These are phyloP conservation scores for Heteropelma amictum DNA, from an alignment of 2,888 invertebrate species.

Conservation along the genomic window DNA sequence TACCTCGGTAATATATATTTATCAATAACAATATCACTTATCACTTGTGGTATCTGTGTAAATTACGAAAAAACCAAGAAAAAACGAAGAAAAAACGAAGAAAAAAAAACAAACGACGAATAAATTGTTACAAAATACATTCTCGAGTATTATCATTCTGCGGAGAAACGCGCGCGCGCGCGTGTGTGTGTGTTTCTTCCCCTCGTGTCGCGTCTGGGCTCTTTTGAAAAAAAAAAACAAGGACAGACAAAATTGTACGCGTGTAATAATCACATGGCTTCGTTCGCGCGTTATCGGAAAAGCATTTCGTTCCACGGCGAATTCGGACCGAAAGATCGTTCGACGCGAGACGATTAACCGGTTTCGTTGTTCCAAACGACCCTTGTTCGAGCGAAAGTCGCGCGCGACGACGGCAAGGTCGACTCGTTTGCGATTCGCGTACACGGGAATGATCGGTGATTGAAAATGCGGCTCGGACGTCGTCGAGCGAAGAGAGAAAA, in stretches of 20 bases:
- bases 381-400: too few species aligned
- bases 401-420: too few species aligned
- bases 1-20: constrained; percentile 57
- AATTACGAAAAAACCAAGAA: too few species aligned
- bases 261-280: constrained; percentile 71
- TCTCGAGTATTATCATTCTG: constrained; percentile 75
- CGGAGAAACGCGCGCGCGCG: too few species aligned
- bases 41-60: constrained; percentile 76
- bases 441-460: too few species aligned
- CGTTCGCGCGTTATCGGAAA: too few species aligned
- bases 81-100: too few species aligned
- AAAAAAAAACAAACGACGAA: constrained; percentile 77
- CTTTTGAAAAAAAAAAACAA: constrained; percentile 46
- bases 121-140: constrained; percentile 78
- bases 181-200: too few species aligned
- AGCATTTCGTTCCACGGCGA: too few species aligned
- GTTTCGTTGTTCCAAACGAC: constrained; percentile 20
- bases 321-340: constrained; percentile 54
- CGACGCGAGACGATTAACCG: constrained; percentile 50
- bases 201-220: constrained; percentile 49
- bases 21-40: constrained; percentile 77
- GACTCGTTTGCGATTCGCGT: too few species aligned
- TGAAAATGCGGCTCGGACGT: constrained; percentile 31
- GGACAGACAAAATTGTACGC: background rate
- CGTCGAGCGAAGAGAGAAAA: background rate